A percentile compares a stretch with the other conserved stretches of the same genome.
Evolutionary conservation across 1,140 invertebrate species (phyloP).

Genomic region (Ceratina australensis): DNA sequence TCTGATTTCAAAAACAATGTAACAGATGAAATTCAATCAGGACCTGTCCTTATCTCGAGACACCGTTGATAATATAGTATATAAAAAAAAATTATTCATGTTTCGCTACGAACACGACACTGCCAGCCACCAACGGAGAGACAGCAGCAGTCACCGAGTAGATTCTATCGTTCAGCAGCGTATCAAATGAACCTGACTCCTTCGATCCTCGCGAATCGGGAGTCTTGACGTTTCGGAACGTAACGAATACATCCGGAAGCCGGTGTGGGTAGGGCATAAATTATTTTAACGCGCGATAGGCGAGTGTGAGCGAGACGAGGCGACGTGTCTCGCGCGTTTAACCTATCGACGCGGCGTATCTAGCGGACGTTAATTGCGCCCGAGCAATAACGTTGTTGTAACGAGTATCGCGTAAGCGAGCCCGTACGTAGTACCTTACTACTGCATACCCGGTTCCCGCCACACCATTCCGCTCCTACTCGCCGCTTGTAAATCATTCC

Average conservation of each 20-base stretch:
- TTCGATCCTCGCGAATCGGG: not conserved
- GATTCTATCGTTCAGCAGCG: too few relatives aligned
- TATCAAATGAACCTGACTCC: not conserved
- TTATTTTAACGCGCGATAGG: constrained; percentile 42
- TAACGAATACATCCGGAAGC: constrained; percentile 13
- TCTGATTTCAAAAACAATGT: too few relatives aligned
- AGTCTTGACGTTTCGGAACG: constrained; percentile 6
- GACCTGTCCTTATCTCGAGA: too few relatives aligned
- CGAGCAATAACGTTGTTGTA: constrained; percentile 47
- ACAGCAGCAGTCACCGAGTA: too few relatives aligned
- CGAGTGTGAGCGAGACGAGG: constrained; percentile 23
- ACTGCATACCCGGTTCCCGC: constrained; percentile 7
- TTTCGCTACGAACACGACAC: too few relatives aligned
- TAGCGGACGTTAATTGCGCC: constrained; percentile 48
- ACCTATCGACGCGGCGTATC: constrained; percentile 47
- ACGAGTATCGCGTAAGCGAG: constrained; percentile 26
- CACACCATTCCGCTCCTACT: constrained; percentile 35
- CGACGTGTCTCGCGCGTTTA: constrained; percentile 44
- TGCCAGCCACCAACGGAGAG: too few relatives aligned
- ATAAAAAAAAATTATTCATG: too few relatives aligned
- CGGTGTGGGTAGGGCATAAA: constrained; percentile 23
- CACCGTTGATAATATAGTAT: too few relatives aligned
- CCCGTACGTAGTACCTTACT: not conserved
- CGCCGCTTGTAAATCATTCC: constrained; percentile 66
- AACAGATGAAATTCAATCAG: too few relatives aligned